Evolutionary conservation across 2,888 invertebrate genomes (phyloP), one percentile per base, ranked within the genome.

Genomic region (Cosmia trapezina): DNA sequence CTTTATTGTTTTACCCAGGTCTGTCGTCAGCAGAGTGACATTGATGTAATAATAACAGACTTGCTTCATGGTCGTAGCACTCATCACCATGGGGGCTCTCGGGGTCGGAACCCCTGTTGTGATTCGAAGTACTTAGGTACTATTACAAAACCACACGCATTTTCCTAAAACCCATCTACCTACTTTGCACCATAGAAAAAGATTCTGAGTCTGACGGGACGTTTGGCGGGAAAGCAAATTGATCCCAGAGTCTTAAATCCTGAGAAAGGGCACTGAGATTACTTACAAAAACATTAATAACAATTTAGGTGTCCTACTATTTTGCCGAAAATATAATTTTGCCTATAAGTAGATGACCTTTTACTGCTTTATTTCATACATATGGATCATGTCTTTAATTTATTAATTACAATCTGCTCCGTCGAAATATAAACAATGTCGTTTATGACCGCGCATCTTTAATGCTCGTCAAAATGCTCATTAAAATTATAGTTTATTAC

Each of bases 401-500:
- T 69, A 75, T 69, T 75, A 62, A 57, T 66, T 62, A 74, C 37
- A 60, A 54, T 65, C 66, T 59, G 64, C 64, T 68, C 33, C 47
- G 28, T 53, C 57, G 49, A 77, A 74, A 72, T 72, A 70, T 83
- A 73, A 82, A 80, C 71, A 66, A 71, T 78, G 45, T 76, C 63
- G 59, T 75, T 85, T 65, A 84, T 80, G 73, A 78, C 66, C 59
- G 60, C 33, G 17, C 53, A 78, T 76, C 67, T 80, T 73, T 73
- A 54, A 82, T 81, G 78, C 59, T 67, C 73, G 63, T 80, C 74
- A 78, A 85, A 81, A 76, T 72, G 71, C 45, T 77, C 83, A 75
- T 83, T 81, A 87, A 86, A 86, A 81, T 80, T 73, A 66, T 80
- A 76, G 83, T 85, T 83, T 82, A 85, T 82, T 76, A 78, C 77